phyloP scores from a whole-genome alignment of 2,797 vertebrate species.

The Spheniscus humboldti region DNA sequence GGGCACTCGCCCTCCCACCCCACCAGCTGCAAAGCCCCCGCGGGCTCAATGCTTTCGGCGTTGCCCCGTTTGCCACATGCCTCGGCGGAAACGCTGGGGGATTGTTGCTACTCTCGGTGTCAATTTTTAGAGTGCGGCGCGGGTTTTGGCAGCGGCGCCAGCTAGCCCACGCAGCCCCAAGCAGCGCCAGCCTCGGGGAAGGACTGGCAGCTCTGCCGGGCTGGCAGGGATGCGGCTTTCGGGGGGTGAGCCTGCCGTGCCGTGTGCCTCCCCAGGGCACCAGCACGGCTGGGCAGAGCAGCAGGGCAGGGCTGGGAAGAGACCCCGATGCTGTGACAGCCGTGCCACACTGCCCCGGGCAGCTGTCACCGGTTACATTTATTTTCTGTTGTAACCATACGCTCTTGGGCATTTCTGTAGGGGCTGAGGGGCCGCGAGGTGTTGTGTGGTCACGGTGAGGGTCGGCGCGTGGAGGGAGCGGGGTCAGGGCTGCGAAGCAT shows the following conservation, averaged over 20 bases:
- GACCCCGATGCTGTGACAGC: accelerated
- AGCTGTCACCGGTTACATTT: accelerated
- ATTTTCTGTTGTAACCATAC: accelerated
- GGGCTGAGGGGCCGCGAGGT: not conserved
- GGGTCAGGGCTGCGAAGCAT: not conserved
- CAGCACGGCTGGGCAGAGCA: not conserved
- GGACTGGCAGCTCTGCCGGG: not conserved
- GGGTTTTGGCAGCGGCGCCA: not conserved
- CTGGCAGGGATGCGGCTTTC: not conserved
- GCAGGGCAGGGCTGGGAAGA: not conserved
- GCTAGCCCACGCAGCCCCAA: not conserved
- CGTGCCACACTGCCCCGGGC: accelerated
- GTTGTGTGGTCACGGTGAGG: accelerated
- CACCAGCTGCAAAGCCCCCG: not conserved
- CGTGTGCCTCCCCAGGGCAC: not conserved
- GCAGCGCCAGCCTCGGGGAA: not conserved
- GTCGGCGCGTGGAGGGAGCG: not conserved
- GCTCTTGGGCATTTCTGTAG: accelerated
- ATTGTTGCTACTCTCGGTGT: not conserved
- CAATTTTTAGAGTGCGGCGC: not conserved
- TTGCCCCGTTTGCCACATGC: accelerated
- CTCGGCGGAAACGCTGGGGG: not conserved
- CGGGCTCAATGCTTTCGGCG: accelerated
- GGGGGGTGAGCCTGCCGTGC: not conserved
- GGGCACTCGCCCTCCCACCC: accelerated